Evolutionary conservation across 2,797 vertebrate species (phyloP).

Genomic region (Dromococcyx pavoninus): DNA sequence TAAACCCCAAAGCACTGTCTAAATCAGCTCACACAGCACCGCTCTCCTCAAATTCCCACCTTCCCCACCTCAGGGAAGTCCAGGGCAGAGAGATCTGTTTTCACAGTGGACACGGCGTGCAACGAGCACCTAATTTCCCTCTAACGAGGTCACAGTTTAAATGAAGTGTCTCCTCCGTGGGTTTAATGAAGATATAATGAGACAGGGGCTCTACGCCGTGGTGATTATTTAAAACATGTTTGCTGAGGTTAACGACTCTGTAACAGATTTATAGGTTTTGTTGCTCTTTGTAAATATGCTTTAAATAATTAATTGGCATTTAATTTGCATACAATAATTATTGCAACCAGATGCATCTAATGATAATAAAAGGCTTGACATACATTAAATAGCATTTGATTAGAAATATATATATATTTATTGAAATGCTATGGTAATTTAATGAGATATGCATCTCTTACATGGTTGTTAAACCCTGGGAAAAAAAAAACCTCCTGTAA

Average conservation of each 20-base stretch:
- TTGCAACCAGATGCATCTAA: not conserved
- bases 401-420: slow-evolving; percentile 69
- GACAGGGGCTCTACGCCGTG: slow-evolving; percentile 6
- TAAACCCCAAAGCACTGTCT: not conserved
- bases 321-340: slow-evolving; percentile 60
- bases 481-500: slow-evolving; percentile 34
- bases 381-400: slow-evolving; percentile 63
- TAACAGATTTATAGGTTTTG: slow-evolving; percentile 76
- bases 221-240: slow-evolving; percentile 67
- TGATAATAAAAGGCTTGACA: slow-evolving; percentile 30
- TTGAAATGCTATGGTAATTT: slow-evolving; percentile 51
- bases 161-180: slow-evolving; percentile 42
- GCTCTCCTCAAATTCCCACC: fast-evolving
- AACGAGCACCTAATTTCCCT: slow-evolving; percentile 24
- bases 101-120: not conserved
- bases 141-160: slow-evolving; percentile 44
- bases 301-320: slow-evolving; percentile 75
- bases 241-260: slow-evolving; percentile 67
- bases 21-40: not conserved
- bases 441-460: slow-evolving; percentile 64
- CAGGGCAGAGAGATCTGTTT: not conserved
- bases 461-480: slow-evolving; percentile 35
- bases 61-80: not conserved
- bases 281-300: slow-evolving; percentile 75
- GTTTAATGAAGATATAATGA: slow-evolving; percentile 66